These are phyloP conservation scores for Dermatemys mawii DNA, from an alignment of 2,113 vertebrate genomes.

Conservation along the genomic window DNA sequence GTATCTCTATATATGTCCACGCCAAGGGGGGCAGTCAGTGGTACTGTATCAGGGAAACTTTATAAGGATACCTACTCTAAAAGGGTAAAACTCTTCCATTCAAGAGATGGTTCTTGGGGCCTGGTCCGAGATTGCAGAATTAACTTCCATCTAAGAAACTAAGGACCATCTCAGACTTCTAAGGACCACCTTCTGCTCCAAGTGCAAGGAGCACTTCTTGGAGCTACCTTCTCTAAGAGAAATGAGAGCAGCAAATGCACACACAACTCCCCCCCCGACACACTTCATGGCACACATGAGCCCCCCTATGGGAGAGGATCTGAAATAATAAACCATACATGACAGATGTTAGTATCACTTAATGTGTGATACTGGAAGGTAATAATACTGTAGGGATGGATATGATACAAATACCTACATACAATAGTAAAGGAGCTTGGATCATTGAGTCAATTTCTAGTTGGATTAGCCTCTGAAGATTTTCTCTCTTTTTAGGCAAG, in stretches of 20 bases:
- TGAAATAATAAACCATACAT: not conserved
- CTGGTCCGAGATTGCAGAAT: not conserved
- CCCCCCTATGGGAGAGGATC: not conserved
- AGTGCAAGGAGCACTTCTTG: not conserved
- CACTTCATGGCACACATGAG: too few relatives aligned
- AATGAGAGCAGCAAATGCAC: not conserved
- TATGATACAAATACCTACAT: not conserved
- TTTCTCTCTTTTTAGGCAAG: not conserved
- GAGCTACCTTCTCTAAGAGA: not conserved
- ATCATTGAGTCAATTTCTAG: not conserved
- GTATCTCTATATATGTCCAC: not conserved
- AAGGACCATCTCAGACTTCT: not conserved
- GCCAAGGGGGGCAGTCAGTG: not conserved
- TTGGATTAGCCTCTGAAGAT: not conserved
- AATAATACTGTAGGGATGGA: not conserved
- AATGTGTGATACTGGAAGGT: not conserved
- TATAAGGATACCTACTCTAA: not conserved
- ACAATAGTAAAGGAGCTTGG: not conserved
- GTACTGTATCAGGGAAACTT: not conserved
- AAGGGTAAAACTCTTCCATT: not conserved
- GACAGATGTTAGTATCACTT: not conserved
- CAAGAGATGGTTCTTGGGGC: not conserved
- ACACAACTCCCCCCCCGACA: not conserved
- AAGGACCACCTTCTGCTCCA: not conserved
- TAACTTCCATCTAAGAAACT: not conserved